Evolutionary conservation across 2,888 invertebrate species (phyloP), one percentile per base, ranked within the genome.

Genomic region (Azorinus chamasolen): DNA sequence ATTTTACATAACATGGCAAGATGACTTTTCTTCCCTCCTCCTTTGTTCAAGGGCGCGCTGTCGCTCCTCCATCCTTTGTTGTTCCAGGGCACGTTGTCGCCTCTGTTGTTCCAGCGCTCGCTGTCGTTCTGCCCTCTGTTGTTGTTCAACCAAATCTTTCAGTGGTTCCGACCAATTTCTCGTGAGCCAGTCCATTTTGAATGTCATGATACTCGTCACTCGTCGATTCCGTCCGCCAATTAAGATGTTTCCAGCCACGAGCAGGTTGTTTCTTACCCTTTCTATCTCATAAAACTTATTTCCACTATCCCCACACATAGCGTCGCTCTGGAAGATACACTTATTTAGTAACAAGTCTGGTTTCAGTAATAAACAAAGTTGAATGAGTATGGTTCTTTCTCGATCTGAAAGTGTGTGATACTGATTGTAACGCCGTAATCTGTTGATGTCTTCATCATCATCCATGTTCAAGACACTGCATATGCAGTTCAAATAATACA

Each of bases 401-500:
- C n/a, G 0, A 16, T 46, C 55, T 22, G 53, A 65, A 0, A 81
- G 59, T 12, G 22, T 57, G n/a, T 57, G 51, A 43, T 74, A 70
- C 45, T 76, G 79, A 12, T 45, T 2, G 41, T 71, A 83, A 1
- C 48, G n/a, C n/a, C 65, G 59, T 5, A 76, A 61, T 32, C 57
- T 37, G 2, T 18, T 24, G 5, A 76, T 43, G 37, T 65, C 59
- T 12, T 39, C 57, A 8, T 51, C 46, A 25, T 74, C 71, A n/a
- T 64, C 55, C 1, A 81, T 32, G 18, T 77, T 66, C 1, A 81
- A 41, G 0, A 81, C 69, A 16, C 25, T 14, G 50, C 75, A 78
- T 22, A 81, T 72, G 39, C 77, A 75, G 20, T 75, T 66, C 18
- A 81, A 45, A 39, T 81, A 81, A 32, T 71, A 81, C 81, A 81